Evolutionary conservation across 2,113 vertebrate species (phyloP).

Genomic region (Mixornis gularis): DNA sequence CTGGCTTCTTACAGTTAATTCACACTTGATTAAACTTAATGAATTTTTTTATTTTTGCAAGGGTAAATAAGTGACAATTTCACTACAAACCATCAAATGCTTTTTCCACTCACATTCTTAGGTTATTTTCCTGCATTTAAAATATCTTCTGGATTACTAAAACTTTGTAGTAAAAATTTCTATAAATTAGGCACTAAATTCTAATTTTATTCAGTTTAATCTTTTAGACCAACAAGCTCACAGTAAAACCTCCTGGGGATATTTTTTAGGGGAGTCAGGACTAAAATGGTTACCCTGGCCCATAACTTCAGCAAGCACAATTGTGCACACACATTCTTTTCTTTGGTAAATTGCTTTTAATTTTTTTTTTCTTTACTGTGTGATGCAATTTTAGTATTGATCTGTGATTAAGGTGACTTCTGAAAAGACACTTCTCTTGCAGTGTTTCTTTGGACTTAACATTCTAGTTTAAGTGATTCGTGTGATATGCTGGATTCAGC

Average conservation of each 20-base stretch:
- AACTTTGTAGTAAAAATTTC: background rate
- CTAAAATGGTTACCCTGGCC: background rate
- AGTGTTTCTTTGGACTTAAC: background rate
- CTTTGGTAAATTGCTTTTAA: background rate
- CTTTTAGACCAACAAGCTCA: background rate
- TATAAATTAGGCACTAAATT: background rate
- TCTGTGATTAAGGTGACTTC: background rate
- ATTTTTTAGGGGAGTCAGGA: background rate
- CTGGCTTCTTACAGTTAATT: background rate
- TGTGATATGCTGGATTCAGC: background rate
- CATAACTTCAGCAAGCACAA: background rate
- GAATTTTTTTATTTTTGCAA: background rate
- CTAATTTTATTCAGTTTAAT: background rate
- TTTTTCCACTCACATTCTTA: background rate
- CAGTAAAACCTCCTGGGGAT: background rate
- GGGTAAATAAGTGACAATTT: background rate
- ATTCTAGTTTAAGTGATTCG: background rate
- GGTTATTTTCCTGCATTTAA: background rate
- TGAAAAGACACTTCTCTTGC: background rate
- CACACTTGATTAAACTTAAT: background rate
- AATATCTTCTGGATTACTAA: background rate
- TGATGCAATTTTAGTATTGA: background rate
- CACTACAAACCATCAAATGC: background rate
- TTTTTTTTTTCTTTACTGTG: background rate
- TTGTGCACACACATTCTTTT: background rate